Base-by-base conservation (phyloP, 2,113 vertebrate species). In the Brachypodius melanocephalos region DNA sequence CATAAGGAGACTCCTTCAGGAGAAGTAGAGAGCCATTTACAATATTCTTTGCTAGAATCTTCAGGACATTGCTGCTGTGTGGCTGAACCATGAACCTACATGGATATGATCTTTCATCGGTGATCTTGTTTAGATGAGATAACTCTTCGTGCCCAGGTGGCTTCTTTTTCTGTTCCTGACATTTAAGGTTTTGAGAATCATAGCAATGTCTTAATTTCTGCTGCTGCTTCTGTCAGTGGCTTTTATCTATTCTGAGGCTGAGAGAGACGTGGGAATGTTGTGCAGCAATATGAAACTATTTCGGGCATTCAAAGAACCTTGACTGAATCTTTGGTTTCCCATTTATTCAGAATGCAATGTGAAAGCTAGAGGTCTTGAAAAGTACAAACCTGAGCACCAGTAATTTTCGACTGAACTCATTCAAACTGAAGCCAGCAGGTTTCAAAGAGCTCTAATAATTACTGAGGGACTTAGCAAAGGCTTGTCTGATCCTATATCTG, bases 361-460 rank as follows among this genome's bases (percentile, higher is more conserved):
- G 89, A 95, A 96, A 95, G 77, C 68, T 90, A 91, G 75, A 91
- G 58, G 75, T 80, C 87, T 93, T 88, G 74, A 80, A 95, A 94
- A 91, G 31, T 83, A 51, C 78, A 94, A 87, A 89, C 46, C 42
- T 3, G 0, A 80, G 32, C 40, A 74, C 40, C 58, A 73, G 71
- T 95, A 95, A 95, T 95, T 96, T 96, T 85, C 75, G 93, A 67
- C 36, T 7, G 6, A 88, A 89, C 78, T 94, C 81, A 89, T 91
- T 95, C 67, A 91, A 88, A 90, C 71, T 86, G 91, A 96, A 91
- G 57, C 68, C 80, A 95, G 71, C 49, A 80, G 67, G 55, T 88
- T 88, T 95, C 89, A 90, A 74, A 90, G 71, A 91, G 72, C 58
- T 88, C 72, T 96, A 90, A 91, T 95, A 95, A 96, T 94, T 85